These are phyloP conservation scores for Drosophila lacertosa DNA, from an alignment of 1,140 invertebrate species.

Conservation along the genomic window DNA sequence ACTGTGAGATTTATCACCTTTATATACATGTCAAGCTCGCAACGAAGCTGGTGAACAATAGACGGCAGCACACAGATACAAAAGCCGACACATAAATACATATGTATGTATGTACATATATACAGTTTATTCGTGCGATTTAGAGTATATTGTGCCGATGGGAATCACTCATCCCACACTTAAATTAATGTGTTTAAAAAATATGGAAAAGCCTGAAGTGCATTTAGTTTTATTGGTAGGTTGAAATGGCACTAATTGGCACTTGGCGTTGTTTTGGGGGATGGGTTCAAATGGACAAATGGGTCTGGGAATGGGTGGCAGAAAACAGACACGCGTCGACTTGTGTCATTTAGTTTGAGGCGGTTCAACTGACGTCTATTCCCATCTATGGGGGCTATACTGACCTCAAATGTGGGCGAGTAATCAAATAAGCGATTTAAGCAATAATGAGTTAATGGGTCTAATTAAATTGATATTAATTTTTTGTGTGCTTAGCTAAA, in stretches of 20 bases:
- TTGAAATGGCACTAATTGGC: slow-evolving; percentile 34
- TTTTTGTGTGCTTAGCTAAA: not conserved
- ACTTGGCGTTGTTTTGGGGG: slow-evolving; percentile 37
- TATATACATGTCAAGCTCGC: slow-evolving; percentile 62
- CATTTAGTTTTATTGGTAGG: slow-evolving; percentile 52
- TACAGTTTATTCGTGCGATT: not conserved
- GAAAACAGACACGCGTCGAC: slow-evolving; percentile 43
- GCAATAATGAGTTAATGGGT: not conserved
- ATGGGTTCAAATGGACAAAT: slow-evolving; percentile 22
- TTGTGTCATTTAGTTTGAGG: slow-evolving; percentile 35
- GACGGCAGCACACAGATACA: slow-evolving; percentile 31
- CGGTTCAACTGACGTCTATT: slow-evolving; percentile 31
- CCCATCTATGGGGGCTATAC: not conserved
- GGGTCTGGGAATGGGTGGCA: slow-evolving; percentile 39
- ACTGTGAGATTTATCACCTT: slow-evolving; percentile 74
- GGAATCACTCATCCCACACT: slow-evolving; percentile 64
- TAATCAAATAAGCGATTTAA: slow-evolving; percentile 18
- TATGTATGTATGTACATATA: slow-evolving; percentile 12
- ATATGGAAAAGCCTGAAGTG: slow-evolving; percentile 56
- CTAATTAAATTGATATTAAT: slow-evolving; percentile 8
- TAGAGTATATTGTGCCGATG: slow-evolving; percentile 15
- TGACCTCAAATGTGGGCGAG: slow-evolving; percentile 7
- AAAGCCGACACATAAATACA: not conserved
- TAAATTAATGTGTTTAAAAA: slow-evolving; percentile 47
- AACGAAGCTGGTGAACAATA: slow-evolving; percentile 62